phyloP scores from a whole-genome alignment of 2,888 invertebrate genomes.

The Graphium colonna region DNA sequence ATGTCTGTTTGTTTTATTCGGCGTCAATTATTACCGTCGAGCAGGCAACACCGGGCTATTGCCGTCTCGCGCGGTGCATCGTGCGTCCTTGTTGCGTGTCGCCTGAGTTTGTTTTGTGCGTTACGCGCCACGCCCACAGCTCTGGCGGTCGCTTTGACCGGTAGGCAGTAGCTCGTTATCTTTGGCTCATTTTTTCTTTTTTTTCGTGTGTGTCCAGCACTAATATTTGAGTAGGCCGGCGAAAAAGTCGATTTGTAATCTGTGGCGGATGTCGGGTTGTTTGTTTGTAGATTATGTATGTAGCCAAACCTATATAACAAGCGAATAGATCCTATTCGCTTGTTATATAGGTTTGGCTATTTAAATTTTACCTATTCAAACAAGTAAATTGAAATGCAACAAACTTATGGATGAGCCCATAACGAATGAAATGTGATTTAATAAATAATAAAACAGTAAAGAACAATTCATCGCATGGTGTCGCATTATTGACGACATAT shows the following conservation, averaged over 20 bases:
- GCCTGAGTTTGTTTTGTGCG: conserved; percentile 74
- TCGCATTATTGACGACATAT: too few relatives aligned
- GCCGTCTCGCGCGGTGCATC: conserved; percentile 40
- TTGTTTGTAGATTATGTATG: conserved; percentile 19
- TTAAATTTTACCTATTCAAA: too few relatives aligned
- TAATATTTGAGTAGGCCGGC: conserved; percentile 71
- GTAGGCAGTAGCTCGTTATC: conserved; percentile 70
- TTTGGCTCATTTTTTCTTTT: conserved; percentile 37
- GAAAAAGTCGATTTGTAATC: conserved; percentile 62
- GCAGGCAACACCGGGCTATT: conserved; percentile 56
- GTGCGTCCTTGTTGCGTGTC: conserved; percentile 57
- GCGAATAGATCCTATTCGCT: too few relatives aligned
- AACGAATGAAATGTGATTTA: too few relatives aligned
- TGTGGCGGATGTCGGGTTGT: conserved; percentile 47
- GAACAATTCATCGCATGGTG: too few relatives aligned
- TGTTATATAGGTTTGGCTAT: too few relatives aligned
- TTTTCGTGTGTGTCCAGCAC: conserved; percentile 63
- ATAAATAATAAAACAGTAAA: too few relatives aligned
- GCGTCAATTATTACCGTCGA: conserved; percentile 74
- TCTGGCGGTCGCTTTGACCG: conserved; percentile 66
- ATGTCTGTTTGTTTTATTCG: conserved; percentile 77
- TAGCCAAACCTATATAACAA: too few relatives aligned
- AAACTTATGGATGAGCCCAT: too few relatives aligned
- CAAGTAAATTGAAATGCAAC: too few relatives aligned
- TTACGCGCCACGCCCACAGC: conserved; percentile 72